Base-by-base conservation (phyloP, 2,797 vertebrate genomes). In the Galaxias olidus region DNA sequence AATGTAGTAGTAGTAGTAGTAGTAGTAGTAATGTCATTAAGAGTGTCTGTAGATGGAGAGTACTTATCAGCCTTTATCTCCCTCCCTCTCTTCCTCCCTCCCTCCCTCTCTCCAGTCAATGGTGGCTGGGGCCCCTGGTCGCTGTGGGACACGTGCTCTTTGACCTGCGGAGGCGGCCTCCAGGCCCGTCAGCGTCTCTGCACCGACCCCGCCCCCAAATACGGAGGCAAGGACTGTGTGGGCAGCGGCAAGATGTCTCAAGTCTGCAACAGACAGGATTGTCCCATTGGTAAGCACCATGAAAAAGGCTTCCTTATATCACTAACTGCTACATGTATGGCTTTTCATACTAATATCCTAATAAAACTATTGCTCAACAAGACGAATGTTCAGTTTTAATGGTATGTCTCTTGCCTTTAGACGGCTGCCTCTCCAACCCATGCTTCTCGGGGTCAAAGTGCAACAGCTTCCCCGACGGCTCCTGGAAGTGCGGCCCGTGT, bases 41-140 rank as follows among this genome's bases (percentile, higher is more conserved):
- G 30, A 6, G 6, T 2, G 30, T 40, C 44, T 62, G 62, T 9
- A 56, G 10, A 52, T 41, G 55, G 4, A 59, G 14, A 4, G 46
- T 51, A 59, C 18, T 65, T 42, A 60, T 30, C 30, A 6, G 30
- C 30, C 30, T 30, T 3, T 30, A 6, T 30, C 10, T 63, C 11
- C 20, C 43, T 51, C n/a, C 30, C 44, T 70, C 15, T 57, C 50
- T 43, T 14, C 10, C 19, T 53, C 46, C 46, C 9, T 47, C 48
- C 0, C 48, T 9, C 14, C 50, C 6, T 15, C 50, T 40, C 65
- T 81, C 61, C 60, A 99, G 98, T 99, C 76, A 90, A 98, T 76
- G 98, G 98, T 73, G 94, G 92, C 53, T 99, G 97, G 97, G 97
- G 98, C 65, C 96, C 96, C 14, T 99, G 97, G 97, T 97, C 98